Evolutionary conservation across 2,113 vertebrate species (phyloP).

Genomic region (Pteropus alecto): DNA sequence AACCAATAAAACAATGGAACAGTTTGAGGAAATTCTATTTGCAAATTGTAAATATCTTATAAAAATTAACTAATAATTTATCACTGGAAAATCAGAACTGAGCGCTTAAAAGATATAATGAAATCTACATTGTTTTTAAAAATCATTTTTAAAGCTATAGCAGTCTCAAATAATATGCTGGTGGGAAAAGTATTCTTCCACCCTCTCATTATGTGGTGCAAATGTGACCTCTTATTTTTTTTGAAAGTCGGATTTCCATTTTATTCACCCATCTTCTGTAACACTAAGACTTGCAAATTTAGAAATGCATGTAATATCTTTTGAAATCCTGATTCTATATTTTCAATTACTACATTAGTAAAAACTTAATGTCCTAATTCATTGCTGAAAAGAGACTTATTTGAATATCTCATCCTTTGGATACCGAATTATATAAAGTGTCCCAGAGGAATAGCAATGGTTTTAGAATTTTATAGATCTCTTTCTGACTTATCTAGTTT

Average conservation of each 20-base stretch:
- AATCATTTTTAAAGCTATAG: background rate
- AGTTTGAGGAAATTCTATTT: background rate
- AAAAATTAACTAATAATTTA: background rate
- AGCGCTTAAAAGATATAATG: background rate
- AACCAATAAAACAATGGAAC: background rate
- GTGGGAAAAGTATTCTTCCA: background rate
- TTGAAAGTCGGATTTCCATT: background rate
- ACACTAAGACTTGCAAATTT: background rate
- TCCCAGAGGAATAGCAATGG: constrained; percentile 33
- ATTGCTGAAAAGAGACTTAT: constrained; percentile 10
- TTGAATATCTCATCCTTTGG: background rate
- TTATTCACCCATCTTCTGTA: background rate
- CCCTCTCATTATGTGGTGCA: background rate
- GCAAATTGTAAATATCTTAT: background rate
- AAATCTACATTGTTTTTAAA: background rate
- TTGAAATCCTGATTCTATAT: constrained; percentile 30
- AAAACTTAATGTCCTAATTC: background rate
- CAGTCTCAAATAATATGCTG: background rate
- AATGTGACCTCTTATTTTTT: background rate
- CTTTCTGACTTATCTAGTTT: constrained; percentile 42
- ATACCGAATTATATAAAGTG: constrained; percentile 12
- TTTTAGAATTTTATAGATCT: constrained; percentile 36
- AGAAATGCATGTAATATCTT: background rate
- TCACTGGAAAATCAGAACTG: background rate
- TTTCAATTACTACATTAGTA: background rate